Percentiles rank a stretch among this genome's conserved stretches.
Evolutionary conservation across 2,113 vertebrate genomes (phyloP).

Genomic region (Turdus rufiventris): DNA sequence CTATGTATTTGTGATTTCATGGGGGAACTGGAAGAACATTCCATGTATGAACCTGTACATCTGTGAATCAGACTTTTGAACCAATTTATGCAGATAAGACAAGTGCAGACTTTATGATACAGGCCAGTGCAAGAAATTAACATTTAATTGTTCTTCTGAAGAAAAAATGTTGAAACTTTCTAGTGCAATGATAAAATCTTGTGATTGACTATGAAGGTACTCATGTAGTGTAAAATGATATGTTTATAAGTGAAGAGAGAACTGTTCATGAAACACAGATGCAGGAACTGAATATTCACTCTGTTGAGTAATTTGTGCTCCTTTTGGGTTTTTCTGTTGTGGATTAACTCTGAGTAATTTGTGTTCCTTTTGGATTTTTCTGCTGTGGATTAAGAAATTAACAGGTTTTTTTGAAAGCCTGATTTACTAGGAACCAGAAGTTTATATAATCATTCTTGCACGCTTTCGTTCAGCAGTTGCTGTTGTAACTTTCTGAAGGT

Average conservation of each 20-base stretch:
- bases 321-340: background rate
- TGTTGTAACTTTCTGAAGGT: background rate
- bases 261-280: background rate
- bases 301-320: background rate
- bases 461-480: background rate
- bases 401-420: background rate
- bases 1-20: background rate
- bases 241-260: background rate
- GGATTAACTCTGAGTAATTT: background rate
- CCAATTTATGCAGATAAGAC: background rate
- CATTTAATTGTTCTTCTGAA: background rate
- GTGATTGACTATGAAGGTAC: background rate
- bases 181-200: background rate
- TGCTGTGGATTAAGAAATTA: background rate
- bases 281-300: background rate
- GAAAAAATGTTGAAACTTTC: background rate
- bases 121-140: background rate
- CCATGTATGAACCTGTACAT: background rate
- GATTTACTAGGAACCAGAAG: background rate
- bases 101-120: background rate
- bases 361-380: background rate
- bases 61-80: background rate
- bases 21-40: background rate
- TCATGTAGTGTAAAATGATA: background rate
- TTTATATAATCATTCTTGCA: background rate